These are phyloP conservation scores for Drosophila infuscata DNA, from an alignment of 2,888 invertebrate genomes.

Conservation along the genomic window DNA sequence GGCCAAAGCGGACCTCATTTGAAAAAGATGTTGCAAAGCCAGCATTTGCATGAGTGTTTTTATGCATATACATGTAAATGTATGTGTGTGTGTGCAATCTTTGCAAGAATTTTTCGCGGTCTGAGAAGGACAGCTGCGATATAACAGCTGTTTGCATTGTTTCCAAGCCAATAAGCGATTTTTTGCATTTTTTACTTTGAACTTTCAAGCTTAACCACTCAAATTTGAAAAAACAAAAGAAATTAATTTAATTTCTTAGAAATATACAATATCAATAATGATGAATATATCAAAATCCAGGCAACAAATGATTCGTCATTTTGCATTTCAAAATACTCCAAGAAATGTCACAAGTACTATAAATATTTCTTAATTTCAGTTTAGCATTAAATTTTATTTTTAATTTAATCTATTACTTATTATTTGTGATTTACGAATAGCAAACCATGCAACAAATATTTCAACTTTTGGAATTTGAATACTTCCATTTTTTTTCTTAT, in stretches of 20 bases:
- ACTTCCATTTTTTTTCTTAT: background rate
- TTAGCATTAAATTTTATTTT: background rate
- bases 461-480: background rate
- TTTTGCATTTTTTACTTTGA: background rate
- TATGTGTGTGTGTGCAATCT: conserved; percentile 4
- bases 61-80: background rate
- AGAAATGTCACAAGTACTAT: background rate
- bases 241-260: background rate
- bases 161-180: background rate
- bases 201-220: background rate
- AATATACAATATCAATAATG: background rate
- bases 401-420: background rate
- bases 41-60: background rate
- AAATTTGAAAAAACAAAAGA: background rate
- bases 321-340: background rate
- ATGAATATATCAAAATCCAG: background rate
- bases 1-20: conserved; percentile 14
- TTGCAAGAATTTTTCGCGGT: conserved; percentile 13
- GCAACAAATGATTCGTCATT: background rate
- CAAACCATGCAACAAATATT: background rate
- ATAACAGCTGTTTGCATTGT: conserved; percentile 32
- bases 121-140: conserved; percentile 30
- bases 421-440: background rate
- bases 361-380: background rate
- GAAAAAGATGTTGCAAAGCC: background rate